A percentile compares a stretch with the other conserved stretches of the same genome.
Conservation (phyloP, 2,113 vertebrate species). For the Pollachius pollachius region DNA sequence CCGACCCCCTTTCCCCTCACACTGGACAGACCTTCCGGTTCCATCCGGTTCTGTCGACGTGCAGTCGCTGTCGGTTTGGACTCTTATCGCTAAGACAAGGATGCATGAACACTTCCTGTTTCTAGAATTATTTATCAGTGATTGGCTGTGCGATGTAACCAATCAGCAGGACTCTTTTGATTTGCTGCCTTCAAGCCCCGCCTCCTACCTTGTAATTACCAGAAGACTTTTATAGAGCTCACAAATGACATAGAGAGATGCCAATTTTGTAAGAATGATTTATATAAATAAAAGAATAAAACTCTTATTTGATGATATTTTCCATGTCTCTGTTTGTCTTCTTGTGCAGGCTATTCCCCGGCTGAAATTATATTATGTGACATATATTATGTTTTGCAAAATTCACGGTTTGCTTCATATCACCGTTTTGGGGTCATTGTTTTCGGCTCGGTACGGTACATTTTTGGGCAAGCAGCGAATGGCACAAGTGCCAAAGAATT, state of each 20-base stretch:
- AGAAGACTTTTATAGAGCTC: constrained; percentile 77
- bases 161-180: constrained; percentile 15
- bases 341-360: not conserved
- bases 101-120: constrained; percentile 62
- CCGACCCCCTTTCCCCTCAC: constrained; percentile 40
- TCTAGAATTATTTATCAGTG: constrained; percentile 62
- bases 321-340: constrained; percentile 6
- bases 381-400: too few relatives aligned
- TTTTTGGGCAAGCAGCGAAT: too few relatives aligned
- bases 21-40: constrained; percentile 51
- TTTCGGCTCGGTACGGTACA: too few relatives aligned
- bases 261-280: constrained; percentile 81
- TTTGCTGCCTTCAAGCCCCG: constrained; percentile 57
- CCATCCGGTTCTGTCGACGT: constrained; percentile 25
- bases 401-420: too few relatives aligned
- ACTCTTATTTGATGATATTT: constrained; percentile 71
- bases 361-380: too few relatives aligned
- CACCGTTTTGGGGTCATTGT: too few relatives aligned
- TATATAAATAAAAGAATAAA: constrained; percentile 71
- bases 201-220: constrained; percentile 76
- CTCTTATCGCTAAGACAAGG: constrained; percentile 36
- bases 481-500: too few relatives aligned
- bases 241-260: constrained; percentile 77
- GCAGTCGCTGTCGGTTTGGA: constrained; percentile 27
- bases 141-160: constrained; percentile 24